A percentile compares a stretch with the other conserved stretches of the same genome.
These are phyloP conservation scores for Ceuthmochares aereus DNA, from an alignment of 2,113 vertebrate genomes.

Conservation along the genomic window DNA sequence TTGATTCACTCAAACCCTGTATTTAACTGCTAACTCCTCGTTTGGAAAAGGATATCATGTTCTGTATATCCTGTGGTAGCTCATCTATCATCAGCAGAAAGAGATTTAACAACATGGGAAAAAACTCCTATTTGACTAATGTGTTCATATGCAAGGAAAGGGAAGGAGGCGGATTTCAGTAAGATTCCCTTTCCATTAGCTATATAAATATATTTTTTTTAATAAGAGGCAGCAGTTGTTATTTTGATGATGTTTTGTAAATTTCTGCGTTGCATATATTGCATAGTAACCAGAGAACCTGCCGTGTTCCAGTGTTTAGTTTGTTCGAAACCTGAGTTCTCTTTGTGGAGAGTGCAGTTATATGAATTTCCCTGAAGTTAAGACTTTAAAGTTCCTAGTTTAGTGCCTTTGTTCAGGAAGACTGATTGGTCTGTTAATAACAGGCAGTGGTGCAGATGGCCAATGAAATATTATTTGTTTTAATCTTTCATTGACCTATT, in stretches of 20 bases:
- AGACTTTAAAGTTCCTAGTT: background rate
- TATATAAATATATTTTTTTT: background rate
- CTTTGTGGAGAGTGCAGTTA: background rate
- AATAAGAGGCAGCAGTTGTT: background rate
- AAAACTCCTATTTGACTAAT: background rate
- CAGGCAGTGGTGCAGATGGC: fast-evolving
- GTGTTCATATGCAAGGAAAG: background rate
- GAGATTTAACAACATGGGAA: background rate
- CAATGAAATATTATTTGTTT: background rate
- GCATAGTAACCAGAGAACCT: background rate
- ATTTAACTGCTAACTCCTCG: background rate
- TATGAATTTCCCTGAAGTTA: background rate
- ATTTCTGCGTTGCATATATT: background rate
- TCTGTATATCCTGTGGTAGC: background rate
- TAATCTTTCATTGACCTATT: background rate
- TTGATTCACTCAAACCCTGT: background rate
- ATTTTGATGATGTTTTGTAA: background rate
- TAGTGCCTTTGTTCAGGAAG: background rate
- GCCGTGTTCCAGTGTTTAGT: background rate
- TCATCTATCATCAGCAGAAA: background rate
- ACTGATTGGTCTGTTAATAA: background rate
- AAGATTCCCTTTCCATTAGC: background rate
- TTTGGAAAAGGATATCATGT: background rate
- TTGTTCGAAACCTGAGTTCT: background rate
- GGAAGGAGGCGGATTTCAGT: background rate